Conservation (phyloP, 2,888 invertebrate species). For the Platynereis dumerilii region DNA sequence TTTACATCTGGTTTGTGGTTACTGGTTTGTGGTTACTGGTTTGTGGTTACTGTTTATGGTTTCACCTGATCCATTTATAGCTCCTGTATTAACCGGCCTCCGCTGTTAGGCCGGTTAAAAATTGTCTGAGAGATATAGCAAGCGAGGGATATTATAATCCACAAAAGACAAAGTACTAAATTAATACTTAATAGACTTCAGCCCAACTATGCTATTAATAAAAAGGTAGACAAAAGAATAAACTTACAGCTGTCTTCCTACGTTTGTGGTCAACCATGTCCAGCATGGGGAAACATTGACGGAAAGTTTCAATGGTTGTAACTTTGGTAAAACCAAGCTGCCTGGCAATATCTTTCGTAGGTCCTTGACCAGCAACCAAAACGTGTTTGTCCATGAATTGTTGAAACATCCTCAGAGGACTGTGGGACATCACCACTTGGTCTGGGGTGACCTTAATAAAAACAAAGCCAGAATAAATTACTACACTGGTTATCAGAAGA, state of each 20-base stretch:
- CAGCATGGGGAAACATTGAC: constrained; percentile 69
- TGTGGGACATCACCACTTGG: constrained; percentile 74
- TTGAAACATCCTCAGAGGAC: constrained; percentile 70
- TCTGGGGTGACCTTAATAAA: constrained; percentile 66
- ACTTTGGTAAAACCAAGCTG: constrained; percentile 71
- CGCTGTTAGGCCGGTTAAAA: too few relatives aligned
- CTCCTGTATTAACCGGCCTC: too few relatives aligned
- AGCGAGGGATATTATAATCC: not conserved
- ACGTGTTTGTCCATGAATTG: constrained; percentile 71
- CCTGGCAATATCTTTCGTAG: constrained; percentile 67
- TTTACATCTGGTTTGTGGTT: too few relatives aligned
- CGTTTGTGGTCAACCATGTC: constrained; percentile 69
- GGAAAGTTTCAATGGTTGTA: constrained; percentile 69
- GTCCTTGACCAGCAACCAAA: constrained; percentile 71
- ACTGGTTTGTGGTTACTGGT: too few relatives aligned
- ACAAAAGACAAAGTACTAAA: too few relatives aligned
- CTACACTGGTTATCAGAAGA: too few relatives aligned
- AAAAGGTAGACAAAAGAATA: too few relatives aligned
- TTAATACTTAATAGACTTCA: too few relatives aligned
- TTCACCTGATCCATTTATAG: too few relatives aligned
- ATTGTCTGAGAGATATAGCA: not conserved
- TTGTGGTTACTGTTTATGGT: too few relatives aligned
- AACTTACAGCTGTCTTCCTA: constrained; percentile 59
- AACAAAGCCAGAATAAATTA: constrained; percentile 21
- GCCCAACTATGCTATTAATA: too few relatives aligned